phyloP scores from a whole-genome alignment of 2,797 vertebrate genomes.

The Phoeniculus purpureus region DNA sequence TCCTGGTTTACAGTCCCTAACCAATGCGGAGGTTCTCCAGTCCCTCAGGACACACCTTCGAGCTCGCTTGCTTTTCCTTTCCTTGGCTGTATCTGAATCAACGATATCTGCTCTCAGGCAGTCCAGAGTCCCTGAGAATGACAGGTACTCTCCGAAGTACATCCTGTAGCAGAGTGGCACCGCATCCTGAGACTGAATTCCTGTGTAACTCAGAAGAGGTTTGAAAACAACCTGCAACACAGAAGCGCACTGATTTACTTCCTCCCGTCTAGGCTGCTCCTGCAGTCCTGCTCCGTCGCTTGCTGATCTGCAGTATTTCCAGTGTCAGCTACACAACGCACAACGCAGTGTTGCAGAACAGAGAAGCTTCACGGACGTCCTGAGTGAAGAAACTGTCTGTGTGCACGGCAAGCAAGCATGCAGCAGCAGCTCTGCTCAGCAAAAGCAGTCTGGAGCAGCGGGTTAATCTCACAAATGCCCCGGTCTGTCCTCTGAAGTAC shows the following conservation, averaged over 20 bases:
- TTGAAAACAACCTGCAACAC: conserved; percentile 93
- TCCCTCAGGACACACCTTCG: conserved; percentile 81
- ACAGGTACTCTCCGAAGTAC: conserved; percentile 98
- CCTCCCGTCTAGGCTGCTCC: not conserved
- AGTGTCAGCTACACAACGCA: not conserved
- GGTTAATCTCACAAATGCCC: not conserved
- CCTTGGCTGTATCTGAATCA: conserved; percentile 97
- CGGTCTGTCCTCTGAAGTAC: not conserved
- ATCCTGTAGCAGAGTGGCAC: conserved; percentile 94
- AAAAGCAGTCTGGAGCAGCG: not conserved
- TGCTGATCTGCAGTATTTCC: not conserved
- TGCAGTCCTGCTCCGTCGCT: not conserved
- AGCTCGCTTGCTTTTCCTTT: conserved; percentile 90
- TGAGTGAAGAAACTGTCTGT: not conserved
- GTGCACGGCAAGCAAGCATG: not conserved
- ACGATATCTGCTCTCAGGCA: conserved; percentile 97
- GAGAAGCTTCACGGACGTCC: not conserved
- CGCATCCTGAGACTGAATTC: conserved; percentile 94
- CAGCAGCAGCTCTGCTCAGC: not conserved
- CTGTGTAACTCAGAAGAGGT: conserved; percentile 91
- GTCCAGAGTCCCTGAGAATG: conserved; percentile 96
- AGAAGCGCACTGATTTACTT: not conserved
- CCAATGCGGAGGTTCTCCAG: not conserved
- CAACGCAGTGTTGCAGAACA: not conserved
- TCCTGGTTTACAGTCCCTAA: not conserved